Conservation (phyloP, 2,797 vertebrate species). For the Amblyopsis hoosieri region DNA sequence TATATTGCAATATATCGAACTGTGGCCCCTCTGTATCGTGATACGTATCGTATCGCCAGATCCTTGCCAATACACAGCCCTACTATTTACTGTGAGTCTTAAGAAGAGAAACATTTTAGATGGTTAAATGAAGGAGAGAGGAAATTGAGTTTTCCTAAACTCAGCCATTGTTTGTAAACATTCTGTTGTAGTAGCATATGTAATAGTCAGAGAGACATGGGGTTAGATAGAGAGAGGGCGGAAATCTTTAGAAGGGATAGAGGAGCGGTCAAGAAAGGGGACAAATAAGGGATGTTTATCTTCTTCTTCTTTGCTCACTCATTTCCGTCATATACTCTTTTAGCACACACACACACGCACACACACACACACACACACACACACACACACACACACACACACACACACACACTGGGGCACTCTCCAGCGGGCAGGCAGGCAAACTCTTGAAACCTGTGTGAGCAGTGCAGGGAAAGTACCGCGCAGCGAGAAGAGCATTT, state of each 20-base stretch:
- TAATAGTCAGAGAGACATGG: slow-evolving; percentile 17
- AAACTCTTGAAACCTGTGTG: slow-evolving; percentile 56
- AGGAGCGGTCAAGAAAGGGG: not conserved
- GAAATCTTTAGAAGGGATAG: not conserved
- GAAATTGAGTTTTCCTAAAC: slow-evolving; percentile 34
- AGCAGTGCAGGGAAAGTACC: slow-evolving; percentile 78
- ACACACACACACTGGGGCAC: slow-evolving; percentile 6
- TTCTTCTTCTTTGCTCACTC: not conserved
- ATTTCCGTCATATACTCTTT: not conserved
- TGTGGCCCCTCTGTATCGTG: too few species aligned
- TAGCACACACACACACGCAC: not conserved
- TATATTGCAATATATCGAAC: too few species aligned
- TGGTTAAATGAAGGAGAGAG: not conserved
- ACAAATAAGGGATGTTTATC: not conserved
- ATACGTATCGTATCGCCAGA: too few species aligned
- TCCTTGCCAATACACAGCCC: too few species aligned
- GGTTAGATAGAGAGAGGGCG: not conserved
- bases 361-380: slow-evolving; percentile 5
- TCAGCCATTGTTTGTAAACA: slow-evolving; percentile 27
- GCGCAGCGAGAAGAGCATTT: slow-evolving; percentile 73
- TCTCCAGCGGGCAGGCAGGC: slow-evolving; percentile 25
- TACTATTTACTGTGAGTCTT: too few species aligned
- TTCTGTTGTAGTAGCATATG: slow-evolving; percentile 19
- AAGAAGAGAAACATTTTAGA: not conserved
- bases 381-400: slow-evolving; percentile 7